Evolutionary conservation across 2,888 invertebrate species (phyloP).

Genomic region (Phytoseiulus persimilis): DNA sequence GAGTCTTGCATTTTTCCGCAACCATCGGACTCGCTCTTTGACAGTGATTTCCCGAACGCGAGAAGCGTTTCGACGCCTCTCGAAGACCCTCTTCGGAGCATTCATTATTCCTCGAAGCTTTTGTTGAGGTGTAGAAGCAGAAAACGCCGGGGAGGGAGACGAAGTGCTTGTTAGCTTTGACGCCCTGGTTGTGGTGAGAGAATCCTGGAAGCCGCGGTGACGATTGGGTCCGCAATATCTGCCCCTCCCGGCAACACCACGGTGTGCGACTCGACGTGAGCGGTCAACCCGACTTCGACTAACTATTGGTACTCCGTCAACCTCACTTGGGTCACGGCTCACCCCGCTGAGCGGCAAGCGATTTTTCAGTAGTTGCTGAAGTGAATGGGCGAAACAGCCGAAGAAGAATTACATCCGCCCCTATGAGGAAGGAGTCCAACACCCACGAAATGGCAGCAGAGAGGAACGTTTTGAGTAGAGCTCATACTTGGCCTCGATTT

Average conservation of each 20-base stretch:
- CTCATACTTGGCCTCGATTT: not conserved
- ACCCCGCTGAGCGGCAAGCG: not conserved
- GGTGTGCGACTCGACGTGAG: not conserved
- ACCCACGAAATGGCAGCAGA: not conserved
- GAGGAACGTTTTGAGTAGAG: not conserved
- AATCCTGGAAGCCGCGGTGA: not conserved
- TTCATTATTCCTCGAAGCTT: too few species aligned
- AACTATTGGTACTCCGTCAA: not conserved
- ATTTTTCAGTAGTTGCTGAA: not conserved
- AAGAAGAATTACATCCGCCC: slow-evolving; percentile 5
- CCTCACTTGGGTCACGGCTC: not conserved
- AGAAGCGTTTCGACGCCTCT: too few species aligned
- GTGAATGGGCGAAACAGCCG: not conserved
- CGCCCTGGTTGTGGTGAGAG: not conserved
- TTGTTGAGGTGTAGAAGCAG: too few species aligned
- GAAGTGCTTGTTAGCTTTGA: not conserved
- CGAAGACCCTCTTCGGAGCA: too few species aligned
- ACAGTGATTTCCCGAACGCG: too few species aligned
- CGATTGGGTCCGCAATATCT: not conserved
- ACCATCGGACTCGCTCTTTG: too few species aligned
- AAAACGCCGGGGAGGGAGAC: too few species aligned
- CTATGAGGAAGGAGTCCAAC: not conserved
- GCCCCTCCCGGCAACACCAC: not conserved
- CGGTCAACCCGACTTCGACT: not conserved
- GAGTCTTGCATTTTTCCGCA: too few species aligned